These are phyloP conservation scores for Sebastes taczanowskii DNA, from an alignment of 2,797 vertebrate species.

Conservation along the genomic window DNA sequence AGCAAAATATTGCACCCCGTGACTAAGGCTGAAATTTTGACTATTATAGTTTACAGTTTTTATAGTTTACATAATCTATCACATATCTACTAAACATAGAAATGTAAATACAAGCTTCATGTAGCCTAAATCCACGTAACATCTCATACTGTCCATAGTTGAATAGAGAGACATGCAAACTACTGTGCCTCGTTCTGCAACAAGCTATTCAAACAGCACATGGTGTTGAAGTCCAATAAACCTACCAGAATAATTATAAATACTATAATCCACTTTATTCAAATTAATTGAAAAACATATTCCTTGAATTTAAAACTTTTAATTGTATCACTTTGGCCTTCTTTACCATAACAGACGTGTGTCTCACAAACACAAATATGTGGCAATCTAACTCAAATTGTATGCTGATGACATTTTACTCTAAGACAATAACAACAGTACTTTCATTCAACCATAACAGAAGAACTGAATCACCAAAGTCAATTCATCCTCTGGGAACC, in stretches of 20 bases:
- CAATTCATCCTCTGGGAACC: too few species aligned
- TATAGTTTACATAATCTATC: background rate
- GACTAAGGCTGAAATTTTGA: background rate
- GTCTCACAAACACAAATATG: background rate
- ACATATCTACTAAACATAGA: background rate
- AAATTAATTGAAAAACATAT: background rate
- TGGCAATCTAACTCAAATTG: background rate
- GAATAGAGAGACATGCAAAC: background rate
- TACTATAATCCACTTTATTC: background rate
- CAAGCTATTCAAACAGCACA: background rate
- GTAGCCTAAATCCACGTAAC: background rate
- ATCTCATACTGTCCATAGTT: background rate
- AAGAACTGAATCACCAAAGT: background rate
- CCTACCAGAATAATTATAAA: background rate
- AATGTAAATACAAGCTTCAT: background rate
- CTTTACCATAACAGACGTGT: background rate
- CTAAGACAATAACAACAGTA: background rate
- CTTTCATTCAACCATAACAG: background rate
- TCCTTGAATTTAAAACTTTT: background rate
- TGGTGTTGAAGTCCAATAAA: background rate
- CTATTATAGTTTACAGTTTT: background rate
- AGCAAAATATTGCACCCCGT: background rate
- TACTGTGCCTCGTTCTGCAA: background rate
- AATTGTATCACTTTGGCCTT: background rate
- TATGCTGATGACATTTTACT: background rate